Conservation (phyloP, 2,888 invertebrate genomes). For the Eupithecia insigniata region DNA sequence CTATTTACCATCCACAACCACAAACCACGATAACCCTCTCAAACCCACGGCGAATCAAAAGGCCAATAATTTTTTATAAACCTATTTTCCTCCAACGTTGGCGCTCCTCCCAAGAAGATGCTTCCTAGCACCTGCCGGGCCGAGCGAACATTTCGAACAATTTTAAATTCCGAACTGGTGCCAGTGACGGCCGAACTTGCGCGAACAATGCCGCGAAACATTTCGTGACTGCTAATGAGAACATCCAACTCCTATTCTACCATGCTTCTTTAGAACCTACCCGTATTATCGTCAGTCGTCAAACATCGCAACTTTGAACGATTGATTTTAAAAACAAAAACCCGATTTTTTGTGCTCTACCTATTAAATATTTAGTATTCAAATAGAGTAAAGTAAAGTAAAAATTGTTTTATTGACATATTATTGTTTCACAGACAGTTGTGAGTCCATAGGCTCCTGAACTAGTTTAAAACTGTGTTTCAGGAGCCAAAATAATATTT, state of each 20-base stretch:
- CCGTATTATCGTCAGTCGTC: too few species aligned
- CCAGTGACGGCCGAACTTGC: conserved; percentile 72
- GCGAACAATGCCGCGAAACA: conserved; percentile 76
- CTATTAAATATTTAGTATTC: too few species aligned
- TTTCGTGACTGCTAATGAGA: conserved; percentile 80
- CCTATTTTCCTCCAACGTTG: conserved; percentile 51
- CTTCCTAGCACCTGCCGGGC: conserved; percentile 67
- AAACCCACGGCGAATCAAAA: conserved; percentile 25
- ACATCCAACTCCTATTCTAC: conserved; percentile 70
- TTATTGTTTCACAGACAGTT: too few species aligned
- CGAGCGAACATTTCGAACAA: conserved; percentile 69
- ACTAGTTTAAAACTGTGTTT: too few species aligned
- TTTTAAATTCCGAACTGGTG: conserved; percentile 74
- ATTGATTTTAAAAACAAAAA: background rate
- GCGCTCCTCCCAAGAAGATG: conserved; percentile 41
- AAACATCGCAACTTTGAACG: background rate
- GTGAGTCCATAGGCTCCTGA: too few species aligned
- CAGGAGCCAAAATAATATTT: too few species aligned
- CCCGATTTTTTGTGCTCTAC: background rate
- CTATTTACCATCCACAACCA: background rate
- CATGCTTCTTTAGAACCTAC: conserved; percentile 51
- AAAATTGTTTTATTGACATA: too few species aligned
- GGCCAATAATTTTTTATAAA: conserved; percentile 50
- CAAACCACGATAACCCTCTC: conserved; percentile 9
- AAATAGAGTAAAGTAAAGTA: too few species aligned